phyloP scores from a whole-genome alignment of 2,113 vertebrate genomes.

The Ceuthmochares aereus region DNA sequence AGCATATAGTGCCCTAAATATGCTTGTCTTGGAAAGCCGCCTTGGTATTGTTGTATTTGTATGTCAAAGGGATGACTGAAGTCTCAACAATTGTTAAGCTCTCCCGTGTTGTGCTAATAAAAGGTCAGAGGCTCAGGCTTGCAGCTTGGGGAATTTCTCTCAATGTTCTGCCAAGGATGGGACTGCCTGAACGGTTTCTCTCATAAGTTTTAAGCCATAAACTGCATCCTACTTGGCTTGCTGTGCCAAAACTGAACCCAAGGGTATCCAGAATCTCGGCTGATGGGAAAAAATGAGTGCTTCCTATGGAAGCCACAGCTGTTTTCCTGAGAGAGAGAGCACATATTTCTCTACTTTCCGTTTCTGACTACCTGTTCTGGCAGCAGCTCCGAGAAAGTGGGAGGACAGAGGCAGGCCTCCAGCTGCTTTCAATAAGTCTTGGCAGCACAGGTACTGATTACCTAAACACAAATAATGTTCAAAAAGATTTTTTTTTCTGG shows the following conservation, averaged over 20 bases:
- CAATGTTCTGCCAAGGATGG: conserved; percentile 79
- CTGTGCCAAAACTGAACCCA: conserved; percentile 82
- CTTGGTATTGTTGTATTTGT: conserved; percentile 72
- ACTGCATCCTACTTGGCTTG: conserved; percentile 86
- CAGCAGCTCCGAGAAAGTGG: conserved; percentile 58
- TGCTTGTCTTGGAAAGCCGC: conserved; percentile 49
- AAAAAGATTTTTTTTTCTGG: conserved; percentile 25
- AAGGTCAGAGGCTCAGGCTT: conserved; percentile 77
- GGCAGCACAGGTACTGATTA: conserved; percentile 63
- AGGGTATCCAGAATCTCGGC: conserved; percentile 80
- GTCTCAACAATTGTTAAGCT: conserved; percentile 73
- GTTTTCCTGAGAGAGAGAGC: conserved; percentile 79
- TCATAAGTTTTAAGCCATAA: conserved; percentile 87
- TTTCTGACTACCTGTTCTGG: conserved; percentile 87
- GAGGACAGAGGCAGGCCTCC: conserved; percentile 66
- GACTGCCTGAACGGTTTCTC: conserved; percentile 72
- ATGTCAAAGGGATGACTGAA: conserved; percentile 77
- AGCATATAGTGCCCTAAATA: conserved; percentile 18
- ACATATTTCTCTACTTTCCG: conserved; percentile 77
- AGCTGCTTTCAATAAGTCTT: conserved; percentile 79
- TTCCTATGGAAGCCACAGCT: conserved; percentile 89
- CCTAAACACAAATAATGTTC: conserved; percentile 49
- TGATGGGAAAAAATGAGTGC: conserved; percentile 86
- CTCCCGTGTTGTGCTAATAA: conserved; percentile 78
- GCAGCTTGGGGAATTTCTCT: conserved; percentile 78